Conservation (phyloP, 2,113 vertebrate genomes). For the Rousettus leschenaultii region DNA sequence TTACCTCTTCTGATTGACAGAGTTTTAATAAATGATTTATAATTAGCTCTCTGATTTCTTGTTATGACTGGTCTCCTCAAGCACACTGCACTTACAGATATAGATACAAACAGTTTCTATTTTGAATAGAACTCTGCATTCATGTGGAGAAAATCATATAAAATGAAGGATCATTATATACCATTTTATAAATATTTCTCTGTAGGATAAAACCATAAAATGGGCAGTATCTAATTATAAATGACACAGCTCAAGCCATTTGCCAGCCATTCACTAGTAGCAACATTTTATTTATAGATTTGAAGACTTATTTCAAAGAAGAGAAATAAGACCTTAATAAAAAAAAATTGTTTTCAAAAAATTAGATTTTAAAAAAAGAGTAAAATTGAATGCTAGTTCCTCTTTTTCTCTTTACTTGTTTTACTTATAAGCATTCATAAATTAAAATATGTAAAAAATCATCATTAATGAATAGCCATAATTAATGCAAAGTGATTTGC, state of each 20-base stretch:
- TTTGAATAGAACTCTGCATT: conserved; percentile 20
- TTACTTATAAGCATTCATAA: neutral
- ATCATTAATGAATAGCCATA: neutral
- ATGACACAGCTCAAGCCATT: conserved; percentile 33
- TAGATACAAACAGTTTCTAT: conserved; percentile 51
- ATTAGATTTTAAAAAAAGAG: neutral
- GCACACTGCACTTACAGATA: conserved; percentile 13
- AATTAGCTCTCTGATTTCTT: conserved; percentile 71
- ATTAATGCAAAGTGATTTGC: neutral
- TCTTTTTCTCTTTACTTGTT: neutral
- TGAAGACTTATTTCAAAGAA: conserved; percentile 21
- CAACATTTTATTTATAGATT: neutral
- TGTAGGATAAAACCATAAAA: conserved; percentile 56
- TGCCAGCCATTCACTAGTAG: neutral
- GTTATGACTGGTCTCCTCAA: conserved; percentile 59
- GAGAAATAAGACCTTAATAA: neutral
- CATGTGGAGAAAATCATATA: conserved; percentile 67
- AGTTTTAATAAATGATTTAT: conserved; percentile 77
- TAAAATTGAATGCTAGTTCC: neutral
- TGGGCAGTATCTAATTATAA: conserved; percentile 36
- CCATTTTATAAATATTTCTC: conserved; percentile 61
- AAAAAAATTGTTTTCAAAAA: neutral
- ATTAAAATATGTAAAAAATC: conserved; percentile 13
- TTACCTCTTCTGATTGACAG: conserved; percentile 66
- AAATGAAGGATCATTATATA: conserved; percentile 53